Evolutionary conservation across 2,113 vertebrate genomes (phyloP), one percentile per base, ranked within the genome.

Genomic region (Myiagra hebetior): DNA sequence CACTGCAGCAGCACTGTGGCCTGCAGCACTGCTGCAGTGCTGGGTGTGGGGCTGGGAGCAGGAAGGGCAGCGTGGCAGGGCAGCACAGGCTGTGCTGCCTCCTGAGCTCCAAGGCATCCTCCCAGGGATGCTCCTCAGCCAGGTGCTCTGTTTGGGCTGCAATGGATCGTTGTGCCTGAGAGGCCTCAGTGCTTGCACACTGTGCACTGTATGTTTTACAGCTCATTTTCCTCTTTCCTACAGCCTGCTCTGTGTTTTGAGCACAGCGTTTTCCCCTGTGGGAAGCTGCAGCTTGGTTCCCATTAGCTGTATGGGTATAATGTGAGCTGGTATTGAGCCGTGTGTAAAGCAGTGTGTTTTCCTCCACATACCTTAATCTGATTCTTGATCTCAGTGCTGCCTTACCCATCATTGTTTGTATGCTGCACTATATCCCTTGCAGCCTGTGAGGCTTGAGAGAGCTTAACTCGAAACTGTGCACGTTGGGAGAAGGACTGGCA

Each of bases 21-120:
- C 27, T 44, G 15, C 0, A 4, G 9, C 24, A 85, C 59, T 63
- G 44, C 39, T 63, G 70, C 2, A 2, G 8, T 39, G 84, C 22
- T 0, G 0, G n/a, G 0, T 5, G 23, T 10, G n/a, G 41, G 55
- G 7, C 8, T 56, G 85, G 26, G 59, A 16, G 10, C 5, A 31
- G 53, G 12, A 39, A 31, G 39, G 35, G 24, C 23, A 35, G 50
- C 0, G 0, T 21, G 60, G 50, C 30, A n/a, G 52, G 8, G 30
- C 52, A 60, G 39, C 35, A 69, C 4, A 1, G 24, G 19, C 1
- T 42, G 37, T 41, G 70, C n/a, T 65, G 37, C 33, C 44, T 44
- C 39, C n/a, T 20, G 56, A 67, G 44, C 28, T 31, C 49, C 8
- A 3, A 55, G 27, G 23, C 5, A 5, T 30, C 27, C 22, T 87